phyloP scores from a whole-genome alignment of 2,888 invertebrate genomes.

The Lapara coniferarum region DNA sequence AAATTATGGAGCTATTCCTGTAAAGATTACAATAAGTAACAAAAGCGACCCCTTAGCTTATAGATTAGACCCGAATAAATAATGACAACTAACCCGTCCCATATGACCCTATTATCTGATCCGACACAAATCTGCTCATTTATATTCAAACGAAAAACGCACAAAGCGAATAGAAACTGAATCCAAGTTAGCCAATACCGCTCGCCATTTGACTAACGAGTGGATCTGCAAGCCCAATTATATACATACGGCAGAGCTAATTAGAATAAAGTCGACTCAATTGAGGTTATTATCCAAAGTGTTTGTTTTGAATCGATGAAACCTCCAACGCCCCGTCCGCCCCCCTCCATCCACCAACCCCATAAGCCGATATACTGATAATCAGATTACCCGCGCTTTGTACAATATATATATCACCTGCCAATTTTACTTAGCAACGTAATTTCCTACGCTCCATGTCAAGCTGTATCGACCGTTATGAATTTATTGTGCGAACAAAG shows the following conservation, averaged over 20 bases:
- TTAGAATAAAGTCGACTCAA: conserved; percentile 14
- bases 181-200: background rate
- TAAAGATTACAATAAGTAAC: background rate
- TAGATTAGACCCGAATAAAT: too few species aligned
- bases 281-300: conserved; percentile 17
- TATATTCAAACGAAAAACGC: background rate
- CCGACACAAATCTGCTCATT: background rate
- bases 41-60: too few species aligned
- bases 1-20: background rate
- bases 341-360: conserved; percentile 14
- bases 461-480: conserved; percentile 23
- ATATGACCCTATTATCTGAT: too few species aligned
- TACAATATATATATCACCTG: conserved; percentile 30
- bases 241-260: conserved; percentile 1
- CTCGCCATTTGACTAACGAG: background rate
- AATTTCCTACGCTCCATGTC: conserved; percentile 16
- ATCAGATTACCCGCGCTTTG: conserved; percentile 36
- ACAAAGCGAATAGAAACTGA: background rate
- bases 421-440: conserved; percentile 25
- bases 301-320: conserved; percentile 25
- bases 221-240: background rate
- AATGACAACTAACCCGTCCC: too few species aligned
- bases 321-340: background rate
- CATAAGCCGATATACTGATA: conserved; percentile 42
- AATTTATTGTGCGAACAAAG: conserved; percentile 20